Base-by-base conservation (phyloP, 1,140 invertebrate genomes). In the Nautilus pompilius region DNA sequence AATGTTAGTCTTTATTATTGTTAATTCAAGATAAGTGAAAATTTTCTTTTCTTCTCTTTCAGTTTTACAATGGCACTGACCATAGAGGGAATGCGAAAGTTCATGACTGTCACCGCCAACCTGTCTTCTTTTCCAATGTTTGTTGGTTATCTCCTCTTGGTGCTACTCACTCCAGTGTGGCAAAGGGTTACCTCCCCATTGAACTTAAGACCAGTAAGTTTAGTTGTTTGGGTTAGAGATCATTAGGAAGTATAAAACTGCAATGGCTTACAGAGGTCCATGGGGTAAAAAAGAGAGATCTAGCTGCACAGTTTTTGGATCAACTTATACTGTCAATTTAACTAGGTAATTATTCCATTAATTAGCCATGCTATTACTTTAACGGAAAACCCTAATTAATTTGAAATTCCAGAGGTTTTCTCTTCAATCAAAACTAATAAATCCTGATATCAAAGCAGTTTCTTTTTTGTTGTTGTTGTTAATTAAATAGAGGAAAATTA, bases 61-160 rank as follows among this genome's bases (percentile, higher is more conserved):
- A 60, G 28, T 26, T 51, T 58, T 46, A 34, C 45, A 2, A 29
- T 49, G 13, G 58, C 55, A 55, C 3, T 29, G 45, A n/a, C n/a
- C n/a, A n/a, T 49, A n/a, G 57, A 36, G 33, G 41, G 45, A 8
- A 41, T 67, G 15, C 61, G 63, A 17, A 60, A 58, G 17, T 63
- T 63, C 30, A n/a, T 63, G 20, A 26, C 15, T 13, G 28, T 26
- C 3, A 49, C 46, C 13, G 24, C 45, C 20, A 41, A 34, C n/a
- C 63, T 80, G 30, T 65, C 63, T 22, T 71, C 75, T 8, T 67
- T 78, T n/a, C 69, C 71, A 36, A 46, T 77, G 8, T 78, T 78
- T 49, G 66, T 67, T 62, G 66, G 53, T 8, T 80, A 80, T 57
- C 33, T 77, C 5, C 22, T 72, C 5, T 69, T 78, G 66, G 68